These are phyloP conservation scores for Heliocidaris tuberculata DNA, from an alignment of 35 echinoderm and acorn worm species.

Conservation along the genomic window DNA sequence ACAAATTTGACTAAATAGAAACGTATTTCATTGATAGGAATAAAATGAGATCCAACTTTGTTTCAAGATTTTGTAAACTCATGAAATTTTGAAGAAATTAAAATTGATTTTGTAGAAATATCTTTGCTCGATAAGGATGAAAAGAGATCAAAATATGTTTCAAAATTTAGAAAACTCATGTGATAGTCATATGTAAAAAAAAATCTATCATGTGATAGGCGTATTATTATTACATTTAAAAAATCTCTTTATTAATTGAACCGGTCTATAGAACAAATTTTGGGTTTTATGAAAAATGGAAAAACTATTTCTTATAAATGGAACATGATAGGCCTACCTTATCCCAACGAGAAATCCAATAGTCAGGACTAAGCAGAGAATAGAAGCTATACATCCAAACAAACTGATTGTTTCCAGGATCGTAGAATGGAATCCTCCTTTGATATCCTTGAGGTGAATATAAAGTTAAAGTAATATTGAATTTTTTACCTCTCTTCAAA, in stretches of 20 bases:
- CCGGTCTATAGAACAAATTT: too few species aligned
- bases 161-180: too few species aligned
- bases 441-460: slow-evolving; percentile 47
- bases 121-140: neutral
- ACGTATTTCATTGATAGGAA: neutral
- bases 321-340: neutral
- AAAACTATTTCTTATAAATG: too few species aligned
- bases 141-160: too few species aligned
- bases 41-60: neutral
- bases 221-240: too few species aligned
- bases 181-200: too few species aligned
- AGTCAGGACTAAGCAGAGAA: slow-evolving; percentile 53
- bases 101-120: neutral
- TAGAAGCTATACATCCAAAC: slow-evolving; percentile 60
- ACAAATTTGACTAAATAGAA: neutral
- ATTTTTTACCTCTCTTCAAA: neutral
- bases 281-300: too few species aligned
- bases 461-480: neutral
- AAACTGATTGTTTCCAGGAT: slow-evolving; percentile 51
- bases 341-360: slow-evolving; percentile 45
- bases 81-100: neutral
- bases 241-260: too few species aligned
- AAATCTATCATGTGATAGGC: too few species aligned
- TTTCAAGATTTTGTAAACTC: neutral
- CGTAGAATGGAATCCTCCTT: neutral